phyloP scores from a whole-genome alignment of 2,888 invertebrate species.

The Azorinus chamasolen region DNA sequence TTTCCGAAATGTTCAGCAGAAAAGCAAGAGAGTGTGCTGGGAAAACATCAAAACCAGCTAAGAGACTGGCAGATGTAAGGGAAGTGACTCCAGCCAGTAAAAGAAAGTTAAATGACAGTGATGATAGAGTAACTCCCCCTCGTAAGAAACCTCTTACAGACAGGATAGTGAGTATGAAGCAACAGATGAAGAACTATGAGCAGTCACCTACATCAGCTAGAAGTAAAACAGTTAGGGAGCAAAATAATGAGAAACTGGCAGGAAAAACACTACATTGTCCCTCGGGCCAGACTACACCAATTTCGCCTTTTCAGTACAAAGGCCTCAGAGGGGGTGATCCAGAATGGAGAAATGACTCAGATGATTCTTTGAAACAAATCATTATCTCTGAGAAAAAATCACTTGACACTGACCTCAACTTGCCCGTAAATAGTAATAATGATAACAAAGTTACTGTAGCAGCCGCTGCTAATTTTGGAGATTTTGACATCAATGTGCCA shows the following conservation, averaged over 20 bases:
- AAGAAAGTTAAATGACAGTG: constrained; percentile 37
- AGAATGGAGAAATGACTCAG: not conserved
- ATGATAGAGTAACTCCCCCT: constrained; percentile 40
- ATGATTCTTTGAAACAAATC: too few species aligned
- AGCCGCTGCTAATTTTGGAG: too few species aligned
- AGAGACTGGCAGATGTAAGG: not conserved
- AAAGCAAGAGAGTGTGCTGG: not conserved
- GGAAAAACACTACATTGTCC: not conserved
- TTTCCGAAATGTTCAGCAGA: constrained; percentile 56
- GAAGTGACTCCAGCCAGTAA: constrained; percentile 36
- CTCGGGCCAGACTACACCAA: not conserved
- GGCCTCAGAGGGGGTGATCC: constrained; percentile 36
- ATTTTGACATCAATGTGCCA: too few species aligned
- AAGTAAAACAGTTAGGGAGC: not conserved
- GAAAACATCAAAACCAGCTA: constrained; percentile 8
- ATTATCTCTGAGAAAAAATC: too few species aligned
- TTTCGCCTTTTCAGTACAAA: constrained; percentile 42
- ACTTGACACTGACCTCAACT: too few species aligned
- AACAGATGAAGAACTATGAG: constrained; percentile 37
- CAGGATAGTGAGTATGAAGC: constrained; percentile 7
- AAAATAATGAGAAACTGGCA: not conserved
- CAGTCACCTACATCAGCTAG: not conserved
- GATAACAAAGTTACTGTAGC: too few species aligned
- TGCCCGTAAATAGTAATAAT: too few species aligned
- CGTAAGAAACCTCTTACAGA: constrained; percentile 22